These are phyloP conservation scores for Melanotaenia duboulayi DNA, from an alignment of 2,113 vertebrate species.

Conservation along the genomic window DNA sequence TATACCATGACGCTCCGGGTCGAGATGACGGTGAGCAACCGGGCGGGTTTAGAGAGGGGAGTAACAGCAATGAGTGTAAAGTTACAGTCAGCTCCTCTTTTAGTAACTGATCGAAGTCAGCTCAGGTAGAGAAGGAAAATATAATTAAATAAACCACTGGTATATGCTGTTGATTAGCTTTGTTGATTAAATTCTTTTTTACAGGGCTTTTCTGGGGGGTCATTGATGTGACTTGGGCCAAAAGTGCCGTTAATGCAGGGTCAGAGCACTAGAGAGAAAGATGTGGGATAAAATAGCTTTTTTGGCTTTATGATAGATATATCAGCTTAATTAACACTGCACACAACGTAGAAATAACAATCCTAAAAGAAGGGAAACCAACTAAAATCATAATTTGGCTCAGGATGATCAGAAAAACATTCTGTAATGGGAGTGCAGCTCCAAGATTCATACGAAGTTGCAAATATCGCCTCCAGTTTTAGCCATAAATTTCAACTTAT, in stretches of 20 bases:
- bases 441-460: constrained; percentile 4
- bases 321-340: background rate
- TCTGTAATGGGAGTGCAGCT: constrained; percentile 4
- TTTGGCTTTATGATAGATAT: no score
- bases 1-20: constrained; percentile 64
- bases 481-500: constrained; percentile 30
- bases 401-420: background rate
- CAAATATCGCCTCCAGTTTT: constrained; percentile 7
- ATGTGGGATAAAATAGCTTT: background rate
- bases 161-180: background rate
- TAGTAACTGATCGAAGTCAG: constrained; percentile 22
- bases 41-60: constrained; percentile 53
- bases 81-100: constrained; percentile 20
- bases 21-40: constrained; percentile 37
- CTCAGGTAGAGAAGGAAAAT: background rate
- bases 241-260: background rate
- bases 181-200: background rate
- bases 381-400: background rate
- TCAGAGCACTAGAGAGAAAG: background rate
- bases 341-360: no score
- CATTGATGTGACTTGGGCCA: background rate
- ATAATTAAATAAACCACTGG: background rate
- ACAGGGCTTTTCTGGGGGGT: background rate
- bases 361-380: background rate
- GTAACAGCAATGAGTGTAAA: constrained; percentile 23